Evolutionary conservation across 1,140 invertebrate species (phyloP).

Genomic region (Aricia agestis): DNA sequence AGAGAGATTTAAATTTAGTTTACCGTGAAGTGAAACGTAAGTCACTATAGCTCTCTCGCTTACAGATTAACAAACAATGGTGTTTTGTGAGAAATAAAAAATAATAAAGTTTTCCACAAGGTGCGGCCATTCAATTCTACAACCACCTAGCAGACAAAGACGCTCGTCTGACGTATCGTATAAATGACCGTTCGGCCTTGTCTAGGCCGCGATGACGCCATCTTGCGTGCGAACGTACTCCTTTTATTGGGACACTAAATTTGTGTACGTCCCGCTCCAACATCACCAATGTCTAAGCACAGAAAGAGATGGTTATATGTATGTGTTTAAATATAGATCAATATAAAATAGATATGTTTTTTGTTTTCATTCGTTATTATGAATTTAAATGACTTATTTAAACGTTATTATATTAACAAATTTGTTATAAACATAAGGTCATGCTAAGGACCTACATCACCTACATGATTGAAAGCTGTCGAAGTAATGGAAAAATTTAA

Average conservation of each 20-base stretch:
- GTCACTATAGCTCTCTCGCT: neutral
- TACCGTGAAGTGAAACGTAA: too few relatives aligned
- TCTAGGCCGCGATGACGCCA: constrained; percentile 73
- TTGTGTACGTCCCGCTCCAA: constrained; percentile 45
- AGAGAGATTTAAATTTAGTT: neutral
- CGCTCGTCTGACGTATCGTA: constrained; percentile 60
- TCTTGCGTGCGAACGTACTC: constrained; percentile 58
- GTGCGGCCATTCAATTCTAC: constrained; percentile 24
- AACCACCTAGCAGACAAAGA: constrained; percentile 46
- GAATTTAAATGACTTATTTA: neutral
- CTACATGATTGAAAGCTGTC: neutral
- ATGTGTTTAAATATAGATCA: neutral
- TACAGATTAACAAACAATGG: neutral
- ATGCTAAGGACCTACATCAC: neutral
- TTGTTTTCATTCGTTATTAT: neutral
- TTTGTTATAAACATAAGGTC: neutral
- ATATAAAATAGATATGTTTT: neutral
- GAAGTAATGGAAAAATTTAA: neutral
- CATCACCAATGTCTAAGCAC: constrained; percentile 25
- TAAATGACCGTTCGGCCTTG: constrained; percentile 71
- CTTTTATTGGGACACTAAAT: constrained; percentile 60
- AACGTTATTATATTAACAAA: neutral
- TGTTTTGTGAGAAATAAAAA: neutral
- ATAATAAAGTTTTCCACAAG: constrained; percentile 16
- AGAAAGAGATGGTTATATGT: constrained; percentile 37